Evolutionary conservation across 64 coral and sea anemone genomes (phyloP), one percentile per base, ranked within the genome.

Genomic region (Pachyseris speciosa): DNA sequence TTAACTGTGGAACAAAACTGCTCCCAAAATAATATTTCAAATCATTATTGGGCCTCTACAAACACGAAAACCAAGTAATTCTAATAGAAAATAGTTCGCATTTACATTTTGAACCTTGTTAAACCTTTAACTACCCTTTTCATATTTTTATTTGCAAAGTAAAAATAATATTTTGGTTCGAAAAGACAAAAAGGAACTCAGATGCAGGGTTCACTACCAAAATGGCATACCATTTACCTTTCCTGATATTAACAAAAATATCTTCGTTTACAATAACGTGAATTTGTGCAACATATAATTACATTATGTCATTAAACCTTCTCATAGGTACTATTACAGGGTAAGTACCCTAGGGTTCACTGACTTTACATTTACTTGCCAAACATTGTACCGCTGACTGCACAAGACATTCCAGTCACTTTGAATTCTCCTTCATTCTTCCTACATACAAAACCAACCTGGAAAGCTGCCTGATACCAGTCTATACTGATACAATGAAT

Each of bases 221-320:
- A 71, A 71, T 5, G 34, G 13, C 0, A 61, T 10, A 32, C 17
- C 16, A 70, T 40, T 70, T 37, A n/a, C 67, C 13, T 71, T 22
- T 16, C 16, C 67, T 20, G 34, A 17, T 39, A 61, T 30, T 81
- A 63, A 81, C 77, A 81, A 81, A 81, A 81, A 81, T 81, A 81
- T 9, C 52, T 63, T 9, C 34, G 5, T 61, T 39, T 13, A 52
- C 17, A 38, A 36, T 22, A 20, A 16, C 27, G 50, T 37, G 13
- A 81, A 52, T 81, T 63, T 60, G 51, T 61, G 53, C 22, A 37
- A 26, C 77, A 40, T 81, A 38, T 37, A 81, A 81, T 7, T 61
- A 61, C 26, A 33, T 24, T 25, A 67, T 10, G 10, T n/a, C n/a
- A n/a, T n/a, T n/a, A n/a, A n/a, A n/a, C n/a, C n/a, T n/a, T n/a